Conservation (phyloP, 2,797 vertebrate genomes). For the Mastacembelus armatus region DNA sequence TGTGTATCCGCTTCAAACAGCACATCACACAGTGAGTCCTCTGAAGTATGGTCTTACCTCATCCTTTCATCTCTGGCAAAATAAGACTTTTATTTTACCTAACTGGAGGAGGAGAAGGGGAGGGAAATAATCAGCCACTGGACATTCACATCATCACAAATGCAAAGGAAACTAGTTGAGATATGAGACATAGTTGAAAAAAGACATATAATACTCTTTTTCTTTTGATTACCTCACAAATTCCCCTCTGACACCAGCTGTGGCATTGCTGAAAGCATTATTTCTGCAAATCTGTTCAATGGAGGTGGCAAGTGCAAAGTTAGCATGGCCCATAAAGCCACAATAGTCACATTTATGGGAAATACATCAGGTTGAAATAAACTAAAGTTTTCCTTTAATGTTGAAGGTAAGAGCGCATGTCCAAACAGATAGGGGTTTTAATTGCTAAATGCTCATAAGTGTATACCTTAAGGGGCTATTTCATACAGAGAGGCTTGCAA, state of each 20-base stretch:
- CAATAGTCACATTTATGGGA: neutral
- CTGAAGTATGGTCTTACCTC: constrained; percentile 72
- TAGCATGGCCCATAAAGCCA: neutral
- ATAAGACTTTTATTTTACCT: constrained; percentile 57
- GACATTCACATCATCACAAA: constrained; percentile 28
- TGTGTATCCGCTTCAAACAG: constrained; percentile 75
- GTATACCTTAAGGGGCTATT: constrained; percentile 9
- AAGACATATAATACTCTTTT: constrained; percentile 20
- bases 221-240: constrained; percentile 34
- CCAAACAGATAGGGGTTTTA: constrained; percentile 23
- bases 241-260: constrained; percentile 20
- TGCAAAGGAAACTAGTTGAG: constrained; percentile 33
- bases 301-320: neutral
- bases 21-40: constrained; percentile 66
- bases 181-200: constrained; percentile 5
- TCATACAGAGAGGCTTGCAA: constrained; percentile 29
- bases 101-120: constrained; percentile 34
- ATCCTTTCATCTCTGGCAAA: constrained; percentile 74
- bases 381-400: neutral
- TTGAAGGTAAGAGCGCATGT: constrained; percentile 15
- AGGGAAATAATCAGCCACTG: constrained; percentile 39
- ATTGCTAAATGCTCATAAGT: constrained; percentile 26
- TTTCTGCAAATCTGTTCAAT: no score
- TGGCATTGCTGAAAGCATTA: neutral
- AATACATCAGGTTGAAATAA: neutral